phyloP scores from a whole-genome alignment of 2,797 vertebrate genomes.

The Anniella stebbinsi region DNA sequence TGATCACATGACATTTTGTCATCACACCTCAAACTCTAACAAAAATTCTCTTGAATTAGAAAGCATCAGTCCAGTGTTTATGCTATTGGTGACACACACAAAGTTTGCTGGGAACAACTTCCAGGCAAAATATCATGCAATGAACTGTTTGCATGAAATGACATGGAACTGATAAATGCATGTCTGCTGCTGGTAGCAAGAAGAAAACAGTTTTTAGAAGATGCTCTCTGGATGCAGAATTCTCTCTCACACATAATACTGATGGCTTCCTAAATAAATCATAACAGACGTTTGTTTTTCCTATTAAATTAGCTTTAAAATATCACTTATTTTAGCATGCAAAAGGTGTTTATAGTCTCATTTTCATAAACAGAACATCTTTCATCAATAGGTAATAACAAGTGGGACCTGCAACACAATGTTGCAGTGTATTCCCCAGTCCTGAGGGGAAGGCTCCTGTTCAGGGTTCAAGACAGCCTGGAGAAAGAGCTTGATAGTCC shows the following conservation, averaged over 20 bases:
- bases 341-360: neutral
- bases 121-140: constrained; percentile 44
- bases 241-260: neutral
- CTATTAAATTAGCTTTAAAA: neutral
- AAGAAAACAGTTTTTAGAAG: constrained; percentile 32
- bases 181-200: neutral
- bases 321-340: neutral
- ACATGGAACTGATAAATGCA: constrained; percentile 39
- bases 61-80: constrained; percentile 31
- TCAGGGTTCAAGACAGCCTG: neutral
- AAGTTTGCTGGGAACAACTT: constrained; percentile 42
- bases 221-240: neutral
- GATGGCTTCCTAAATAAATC: neutral
- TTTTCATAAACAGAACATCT: neutral
- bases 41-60: neutral
- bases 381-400: neutral
- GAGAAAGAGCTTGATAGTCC: neutral
- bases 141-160: constrained; percentile 33
- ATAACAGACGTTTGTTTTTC: neutral
- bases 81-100: constrained; percentile 53
- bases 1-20: neutral
- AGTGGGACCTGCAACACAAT: neutral
- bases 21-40: neutral
- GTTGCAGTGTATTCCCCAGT: neutral
- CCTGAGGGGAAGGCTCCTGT: neutral